Base-by-base conservation (phyloP, 2,888 invertebrate genomes). In the Diogma glabrata region DNA sequence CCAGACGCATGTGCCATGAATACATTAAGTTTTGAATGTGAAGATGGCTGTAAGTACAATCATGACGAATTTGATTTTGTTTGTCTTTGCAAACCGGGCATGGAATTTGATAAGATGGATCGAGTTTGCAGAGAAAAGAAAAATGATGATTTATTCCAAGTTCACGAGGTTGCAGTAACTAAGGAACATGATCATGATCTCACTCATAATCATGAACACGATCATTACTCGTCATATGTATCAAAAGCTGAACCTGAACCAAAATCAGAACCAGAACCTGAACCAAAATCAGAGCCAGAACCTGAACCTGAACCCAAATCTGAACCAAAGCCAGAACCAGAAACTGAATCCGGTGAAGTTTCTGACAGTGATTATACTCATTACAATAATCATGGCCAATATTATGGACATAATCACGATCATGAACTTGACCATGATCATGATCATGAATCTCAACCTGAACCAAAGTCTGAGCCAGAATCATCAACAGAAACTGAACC, bases 31-130 rank as follows among this genome's bases (percentile, higher is more conserved):
- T 50, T 57, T 14, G 10, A 43, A 47, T 88, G 87, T 61, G 76
- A 82, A 56, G 73, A 82, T 57, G 72, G 69, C 10, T 88, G 87
- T 63, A 67, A 71, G 50, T 87, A 83, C 60, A 78, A 84, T 63
- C 79, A 80, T 60, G 61, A 62, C 2, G 66, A 70, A 20, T 73
- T 81, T 51, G 75, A 78, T 47, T 86, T 87, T 61, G 67, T 66
- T 24, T 88, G 87, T 63, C 72, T 67, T 3, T 87, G 87, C 63
- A 78, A 78, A 9, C 64, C 68, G 33, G 76, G 76, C 24, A 67
- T 71, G 61, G 70, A 72, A 23, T 78, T 78, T 54, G 57, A 66
- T 33, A 59, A 63, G 22, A 57, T 24, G 9, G 49, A 53, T 9
- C 56, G 60, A 70, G 53, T 64, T 67, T 60, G 52, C 30, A 53